Evolutionary conservation across 2,888 invertebrate genomes (phyloP).

Genomic region (Drosophila robusta): DNA sequence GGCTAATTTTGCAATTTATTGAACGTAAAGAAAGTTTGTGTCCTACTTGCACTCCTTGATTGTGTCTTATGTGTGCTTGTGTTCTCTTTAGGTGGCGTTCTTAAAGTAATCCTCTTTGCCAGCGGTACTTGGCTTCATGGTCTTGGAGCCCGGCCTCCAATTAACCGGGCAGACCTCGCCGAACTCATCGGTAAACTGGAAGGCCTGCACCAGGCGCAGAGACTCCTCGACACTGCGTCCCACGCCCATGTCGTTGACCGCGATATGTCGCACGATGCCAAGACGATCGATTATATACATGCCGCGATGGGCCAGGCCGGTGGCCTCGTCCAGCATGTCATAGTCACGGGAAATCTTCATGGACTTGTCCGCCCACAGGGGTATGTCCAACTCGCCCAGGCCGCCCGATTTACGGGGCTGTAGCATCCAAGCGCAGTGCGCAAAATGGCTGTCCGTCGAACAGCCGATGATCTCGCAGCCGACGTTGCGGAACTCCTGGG

Average conservation of each 20-base stretch:
- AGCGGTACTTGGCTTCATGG: conserved; percentile 32
- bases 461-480: conserved; percentile 94
- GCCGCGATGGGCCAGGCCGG: conserved; percentile 96
- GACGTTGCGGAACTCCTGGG: conserved; percentile 91
- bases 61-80: not conserved
- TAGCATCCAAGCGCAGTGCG: conserved; percentile 97
- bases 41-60: conserved; percentile 83
- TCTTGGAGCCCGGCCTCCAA: conserved; percentile 57
- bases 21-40: not conserved
- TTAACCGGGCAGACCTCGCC: conserved; percentile 96
- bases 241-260: conserved; percentile 97
- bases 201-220: conserved; percentile 96
- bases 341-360: conserved; percentile 93
- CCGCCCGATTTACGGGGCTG: conserved; percentile 97
- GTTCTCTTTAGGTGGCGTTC: conserved; percentile 29
- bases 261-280: conserved; percentile 95
- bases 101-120: conserved; percentile 59
- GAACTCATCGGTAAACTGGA: conserved; percentile 96
- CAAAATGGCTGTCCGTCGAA: conserved; percentile 98
- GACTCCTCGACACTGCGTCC: conserved; percentile 96
- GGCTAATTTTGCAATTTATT: conserved; percentile 1
- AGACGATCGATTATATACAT: conserved; percentile 96
- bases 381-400: conserved; percentile 96
- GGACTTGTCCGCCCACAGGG: conserved; percentile 96
- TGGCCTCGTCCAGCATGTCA: conserved; percentile 94